Base-by-base conservation (phyloP, 1,140 invertebrate species). In the Drosophila fuyamai region DNA sequence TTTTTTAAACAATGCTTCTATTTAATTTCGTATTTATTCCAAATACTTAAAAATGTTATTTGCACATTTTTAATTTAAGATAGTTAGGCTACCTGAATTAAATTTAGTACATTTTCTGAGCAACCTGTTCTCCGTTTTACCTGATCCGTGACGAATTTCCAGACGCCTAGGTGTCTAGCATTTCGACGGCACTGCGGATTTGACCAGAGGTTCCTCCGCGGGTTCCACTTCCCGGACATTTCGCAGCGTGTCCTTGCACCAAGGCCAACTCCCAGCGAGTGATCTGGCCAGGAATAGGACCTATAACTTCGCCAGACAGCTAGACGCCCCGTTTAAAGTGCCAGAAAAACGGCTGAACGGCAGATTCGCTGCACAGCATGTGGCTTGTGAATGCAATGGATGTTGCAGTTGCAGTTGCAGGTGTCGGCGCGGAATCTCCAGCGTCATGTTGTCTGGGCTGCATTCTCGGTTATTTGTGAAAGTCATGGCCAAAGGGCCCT, bases 391-490 rank as follows among this genome's bases (percentile, higher is more conserved):
- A 5, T 35, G 48, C 29, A n/a, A 29, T 32, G 48, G 29, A 47
- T 18, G 27, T 60, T 32, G 47, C 70, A 51, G 70, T 57, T 72
- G 61, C 59, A 58, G 36, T 65, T 74, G 79, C 84, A 89, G 83
- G 82, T 86, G 82, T 79, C 50, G 32, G 10, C 36, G 44, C 29
- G 47, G 44, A 61, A 57, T 62, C 59, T 78, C 73, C 73, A 58
- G 81, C 81, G 81, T 85, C 81, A 85, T 66, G 65, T 85, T 86
- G 81, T 85, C 82, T 85, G 81, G 57, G 29, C 29, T 35, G 48
- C 29, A 60, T 66, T 68, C 66, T 44, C 43, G 38, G 38, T 6
- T 14, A 43, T 57, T 85, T 86, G 59, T 80, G 59, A 86, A 84
- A 86, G 83, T 88, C 80, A 88, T 80, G 83, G 60, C 23, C 62